These are phyloP conservation scores for Apamea crenata DNA, from an alignment of 2,888 invertebrate species.

Conservation along the genomic window DNA sequence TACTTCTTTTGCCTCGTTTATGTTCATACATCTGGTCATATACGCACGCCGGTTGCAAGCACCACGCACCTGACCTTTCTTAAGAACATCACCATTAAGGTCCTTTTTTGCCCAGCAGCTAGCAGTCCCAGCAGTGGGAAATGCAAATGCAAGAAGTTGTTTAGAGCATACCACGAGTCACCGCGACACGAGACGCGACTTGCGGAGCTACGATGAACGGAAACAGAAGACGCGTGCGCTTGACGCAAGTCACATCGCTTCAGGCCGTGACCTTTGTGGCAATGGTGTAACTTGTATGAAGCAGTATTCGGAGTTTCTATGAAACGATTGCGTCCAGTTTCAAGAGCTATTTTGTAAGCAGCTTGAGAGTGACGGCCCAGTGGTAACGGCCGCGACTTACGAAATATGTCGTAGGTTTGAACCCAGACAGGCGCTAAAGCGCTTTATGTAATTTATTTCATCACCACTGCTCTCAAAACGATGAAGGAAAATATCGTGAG, in stretches of 20 bases:
- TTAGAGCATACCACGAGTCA: neutral
- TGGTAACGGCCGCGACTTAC: neutral
- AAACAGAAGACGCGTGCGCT: too few relatives aligned
- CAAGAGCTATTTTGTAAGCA: neutral
- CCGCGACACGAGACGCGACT: too few relatives aligned
- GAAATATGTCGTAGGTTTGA: neutral
- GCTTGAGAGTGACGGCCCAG: neutral
- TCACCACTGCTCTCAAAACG: neutral
- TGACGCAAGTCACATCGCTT: neutral
- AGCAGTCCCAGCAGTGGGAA: too few relatives aligned
- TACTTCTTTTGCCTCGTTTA: too few relatives aligned
- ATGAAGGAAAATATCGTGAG: neutral
- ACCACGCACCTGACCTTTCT: neutral
- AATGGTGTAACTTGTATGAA: neutral
- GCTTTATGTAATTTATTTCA: neutral
- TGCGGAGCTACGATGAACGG: too few relatives aligned
- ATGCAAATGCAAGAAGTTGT: neutral
- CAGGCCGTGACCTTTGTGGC: neutral
- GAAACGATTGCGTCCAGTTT: neutral
- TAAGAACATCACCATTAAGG: too few relatives aligned
- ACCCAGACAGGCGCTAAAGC: neutral
- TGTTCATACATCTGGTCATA: neutral
- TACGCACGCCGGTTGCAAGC: neutral
- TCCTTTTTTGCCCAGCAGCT: too few relatives aligned
- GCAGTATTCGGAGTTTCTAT: neutral